These are phyloP conservation scores for Acleris sparsana DNA, from an alignment of 2,888 invertebrate species.

Conservation along the genomic window DNA sequence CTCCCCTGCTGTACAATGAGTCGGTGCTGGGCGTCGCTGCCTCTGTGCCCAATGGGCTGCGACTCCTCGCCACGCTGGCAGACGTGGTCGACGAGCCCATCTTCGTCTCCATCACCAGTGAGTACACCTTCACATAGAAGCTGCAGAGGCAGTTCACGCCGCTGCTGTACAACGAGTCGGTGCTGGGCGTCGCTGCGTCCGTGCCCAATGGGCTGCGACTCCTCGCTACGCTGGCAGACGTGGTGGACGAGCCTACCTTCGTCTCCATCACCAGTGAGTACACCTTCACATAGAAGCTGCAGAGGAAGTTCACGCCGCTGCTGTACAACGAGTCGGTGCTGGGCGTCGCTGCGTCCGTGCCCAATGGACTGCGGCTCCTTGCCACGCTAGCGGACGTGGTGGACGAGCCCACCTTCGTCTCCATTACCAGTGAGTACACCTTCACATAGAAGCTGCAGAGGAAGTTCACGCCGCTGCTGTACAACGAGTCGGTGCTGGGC, in stretches of 20 bases:
- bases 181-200: conserved; percentile 70
- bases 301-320: conserved; percentile 71
- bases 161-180: conserved; percentile 72
- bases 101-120: conserved; percentile 78
- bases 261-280: conserved; percentile 77
- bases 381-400: conserved; percentile 80
- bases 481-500: conserved; percentile 74
- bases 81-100: conserved; percentile 80
- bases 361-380: conserved; percentile 78
- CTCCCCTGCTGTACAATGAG: conserved; percentile 74
- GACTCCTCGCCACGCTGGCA: conserved; percentile 78
- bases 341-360: conserved; percentile 71
- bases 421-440: conserved; percentile 73
- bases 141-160: conserved; percentile 67
- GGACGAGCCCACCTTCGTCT: conserved; percentile 77
- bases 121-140: conserved; percentile 43
- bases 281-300: background rate
- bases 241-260: conserved; percentile 80
- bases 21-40: conserved; percentile 73
- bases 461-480: conserved; percentile 73
- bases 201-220: conserved; percentile 80
- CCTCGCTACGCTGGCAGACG: conserved; percentile 77
- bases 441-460: conserved; percentile 35
- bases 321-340: conserved; percentile 75
- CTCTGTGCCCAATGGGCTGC: conserved; percentile 77